Evolutionary conservation across 92 coral and sea anemone species (phyloP), one percentile per base, ranked within the genome.

Genomic region (Meandrina meandrites): DNA sequence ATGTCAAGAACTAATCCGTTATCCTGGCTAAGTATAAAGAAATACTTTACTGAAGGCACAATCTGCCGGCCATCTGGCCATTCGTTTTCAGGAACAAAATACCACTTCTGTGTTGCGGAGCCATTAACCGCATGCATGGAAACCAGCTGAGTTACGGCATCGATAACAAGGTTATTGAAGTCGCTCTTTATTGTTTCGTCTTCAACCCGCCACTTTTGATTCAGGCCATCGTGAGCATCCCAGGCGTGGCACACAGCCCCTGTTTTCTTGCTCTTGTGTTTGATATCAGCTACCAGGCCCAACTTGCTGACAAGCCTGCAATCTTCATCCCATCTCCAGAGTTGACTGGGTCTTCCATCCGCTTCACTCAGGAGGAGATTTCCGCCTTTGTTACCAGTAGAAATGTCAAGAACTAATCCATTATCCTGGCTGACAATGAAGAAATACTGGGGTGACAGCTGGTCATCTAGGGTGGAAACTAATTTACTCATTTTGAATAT

Each of bases 261-360:
- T 1, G 36, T 13, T 32, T 17, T 50, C 34, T 19, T n/a, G 5
- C 28, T 24, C 40, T 7, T 36, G 24, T 15, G 27, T 14, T 79
- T 22, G 68, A 79, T 79, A 12, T 79, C 82, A 13, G 21, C 8
- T 30, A 45, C 82, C 13, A 79, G 69, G 37, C 68, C 82, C 54
- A 48, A 21, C 27, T 79, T 79, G 82, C 68, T 79, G 69, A 48
- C 47, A 30, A 79, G 66, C 28, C 82, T 47, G 34, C 82, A 30
- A 24, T 27, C 74, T 62, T 73, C 80, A 50, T 73, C 87, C 73
- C 80, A 83, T 62, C 24, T 67, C 85, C 85, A 81, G 47, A 81
- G 64, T n/a, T 81, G 85, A 81, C 56, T 47, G 24, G 85, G 24
- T 30, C 58, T 58, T 30, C 42, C 85, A 66, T 28, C 4, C 40